Base-by-base conservation (phyloP, 53 echinoderm and acorn worm species). In the Temnopleurus reevesii region DNA sequence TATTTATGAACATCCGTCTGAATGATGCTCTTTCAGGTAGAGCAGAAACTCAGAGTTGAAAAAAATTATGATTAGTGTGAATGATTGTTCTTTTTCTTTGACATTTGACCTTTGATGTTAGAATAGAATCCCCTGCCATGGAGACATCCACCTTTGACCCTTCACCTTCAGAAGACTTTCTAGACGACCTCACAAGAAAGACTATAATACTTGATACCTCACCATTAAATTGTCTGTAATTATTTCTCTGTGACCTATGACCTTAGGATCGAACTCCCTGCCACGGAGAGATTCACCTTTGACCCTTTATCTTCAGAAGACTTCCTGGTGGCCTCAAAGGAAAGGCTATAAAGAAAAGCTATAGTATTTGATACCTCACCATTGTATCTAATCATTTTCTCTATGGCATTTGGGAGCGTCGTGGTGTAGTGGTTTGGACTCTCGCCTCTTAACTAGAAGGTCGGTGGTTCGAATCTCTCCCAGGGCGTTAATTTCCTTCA, bases 281-380 rank as follows among this genome's bases (percentile, higher is more conserved):
- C 91, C n/a, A 60, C 71, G 83, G 94, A 92, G 19, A 79, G 79
- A 7, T 94, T 94, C 91, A 65, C 92, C 46, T 96, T 96, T 92
- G 94, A 96, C 41, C 9, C 38, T 19, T 57, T 77, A 53, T 63
- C 92, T 26, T 43, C 91, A 90, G 71, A 91, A 57, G 96, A 96
- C 23, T 96, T 94, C 43, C 57, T 91, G 1, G 94, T 93, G 15
- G 65, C 76, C 61, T 59, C 94, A 41, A 93, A 86, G 76, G 91
- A n/a, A n/a, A n/a, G n/a, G n/a, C n/a, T n/a, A n/a, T n/a, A n/a
- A n/a, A n/a, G 84, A 6, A 91, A 96, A 63, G 86, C 66, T 58
- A 91, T 96, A 82, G 96, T 94, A 34, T 87, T 96, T 25, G 92
- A 96, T 80, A 94, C 55, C 94, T 96, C 26, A 96, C 96, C 24